A percentile compares a stretch with the other conserved stretches of the same genome.
These are phyloP conservation scores for Cheilosia grossa DNA, from an alignment of 2,888 invertebrate species.

Conservation along the genomic window DNA sequence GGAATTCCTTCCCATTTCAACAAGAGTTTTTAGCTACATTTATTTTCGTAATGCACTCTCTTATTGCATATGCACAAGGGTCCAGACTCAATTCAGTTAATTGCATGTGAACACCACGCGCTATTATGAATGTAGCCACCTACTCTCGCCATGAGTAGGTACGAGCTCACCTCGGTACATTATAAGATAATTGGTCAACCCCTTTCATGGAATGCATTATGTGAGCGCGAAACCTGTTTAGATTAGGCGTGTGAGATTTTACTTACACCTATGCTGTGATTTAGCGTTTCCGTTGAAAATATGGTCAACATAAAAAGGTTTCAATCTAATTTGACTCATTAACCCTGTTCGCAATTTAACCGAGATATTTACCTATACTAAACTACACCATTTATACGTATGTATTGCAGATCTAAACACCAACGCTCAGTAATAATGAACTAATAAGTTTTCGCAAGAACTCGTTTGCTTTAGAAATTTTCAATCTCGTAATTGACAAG, in stretches of 20 bases:
- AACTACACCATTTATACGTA: too few relatives aligned
- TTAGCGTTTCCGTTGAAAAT: not conserved
- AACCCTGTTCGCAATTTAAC: too few relatives aligned
- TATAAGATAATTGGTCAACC: not conserved
- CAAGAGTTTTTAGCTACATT: too few relatives aligned
- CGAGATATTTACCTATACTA: too few relatives aligned
- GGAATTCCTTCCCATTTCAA: too few relatives aligned
- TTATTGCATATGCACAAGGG: too few relatives aligned
- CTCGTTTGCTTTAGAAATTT: constrained; percentile 26
- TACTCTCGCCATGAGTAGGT: too few relatives aligned
- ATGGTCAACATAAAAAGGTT: not conserved
- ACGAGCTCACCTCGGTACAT: not conserved
- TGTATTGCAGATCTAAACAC: not conserved
- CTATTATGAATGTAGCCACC: too few relatives aligned
- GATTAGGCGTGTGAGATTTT: not conserved
- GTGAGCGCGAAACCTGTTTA: not conserved
- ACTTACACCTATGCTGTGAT: not conserved
- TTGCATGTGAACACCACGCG: too few relatives aligned
- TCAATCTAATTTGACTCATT: too few relatives aligned
- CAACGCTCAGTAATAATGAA: not conserved
- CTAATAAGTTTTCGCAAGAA: constrained; percentile 40
- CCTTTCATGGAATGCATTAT: not conserved
- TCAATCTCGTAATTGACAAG: constrained; percentile 24
- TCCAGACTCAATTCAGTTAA: too few relatives aligned
- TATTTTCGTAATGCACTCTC: too few relatives aligned